Conservation (phyloP, 2,888 invertebrate genomes). For the Galeruca laticollis region DNA sequence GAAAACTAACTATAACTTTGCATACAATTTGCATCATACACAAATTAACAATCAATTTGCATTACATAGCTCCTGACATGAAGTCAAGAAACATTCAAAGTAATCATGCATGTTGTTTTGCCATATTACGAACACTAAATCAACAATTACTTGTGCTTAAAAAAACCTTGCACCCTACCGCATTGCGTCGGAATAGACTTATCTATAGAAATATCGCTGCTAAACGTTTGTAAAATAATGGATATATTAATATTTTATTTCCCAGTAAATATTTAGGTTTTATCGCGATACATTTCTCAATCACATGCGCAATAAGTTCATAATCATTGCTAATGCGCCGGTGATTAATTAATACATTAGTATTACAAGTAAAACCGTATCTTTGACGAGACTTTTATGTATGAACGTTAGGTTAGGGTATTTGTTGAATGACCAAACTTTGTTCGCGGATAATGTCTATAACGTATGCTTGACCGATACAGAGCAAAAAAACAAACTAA, state of each 20-base stretch:
- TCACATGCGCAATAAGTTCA: not conserved
- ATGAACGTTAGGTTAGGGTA: too few relatives aligned
- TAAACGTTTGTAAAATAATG: not conserved
- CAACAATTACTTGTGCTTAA: not conserved
- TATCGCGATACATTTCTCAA: not conserved
- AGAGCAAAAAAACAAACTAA: too few relatives aligned
- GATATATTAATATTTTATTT: constrained; percentile 4
- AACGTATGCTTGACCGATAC: too few relatives aligned
- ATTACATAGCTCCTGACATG: not conserved
- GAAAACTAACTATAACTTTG: too few relatives aligned
- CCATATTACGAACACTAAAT: not conserved
- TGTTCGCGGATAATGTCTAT: too few relatives aligned
- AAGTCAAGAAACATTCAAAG: not conserved
- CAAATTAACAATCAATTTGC: too few relatives aligned
- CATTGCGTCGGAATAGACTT: not conserved
- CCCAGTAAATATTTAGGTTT: not conserved
- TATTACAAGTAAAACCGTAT: too few relatives aligned
- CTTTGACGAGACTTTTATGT: too few relatives aligned
- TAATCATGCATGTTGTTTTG: not conserved
- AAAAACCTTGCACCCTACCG: not conserved
- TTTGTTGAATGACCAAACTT: too few relatives aligned
- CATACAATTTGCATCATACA: too few relatives aligned
- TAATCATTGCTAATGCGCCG: too few relatives aligned
- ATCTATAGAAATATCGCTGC: not conserved
- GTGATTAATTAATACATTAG: too few relatives aligned